Evolutionary conservation across 2,113 vertebrate genomes (phyloP).

Genomic region (Brachirus orientalis): DNA sequence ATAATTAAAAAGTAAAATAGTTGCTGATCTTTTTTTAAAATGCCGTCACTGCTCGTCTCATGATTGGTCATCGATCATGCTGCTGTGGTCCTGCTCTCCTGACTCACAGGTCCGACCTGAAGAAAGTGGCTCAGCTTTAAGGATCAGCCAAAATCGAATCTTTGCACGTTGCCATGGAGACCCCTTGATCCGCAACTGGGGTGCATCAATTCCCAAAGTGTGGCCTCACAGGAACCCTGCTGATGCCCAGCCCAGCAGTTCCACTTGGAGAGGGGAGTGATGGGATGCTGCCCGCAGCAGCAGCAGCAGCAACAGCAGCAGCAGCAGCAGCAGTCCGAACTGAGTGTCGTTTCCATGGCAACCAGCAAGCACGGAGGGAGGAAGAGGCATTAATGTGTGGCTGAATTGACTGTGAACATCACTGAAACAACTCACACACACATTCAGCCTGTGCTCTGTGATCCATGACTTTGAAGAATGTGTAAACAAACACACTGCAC

Average conservation of each 20-base stretch:
- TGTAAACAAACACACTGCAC: conserved; percentile 24
- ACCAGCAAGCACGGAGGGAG: conserved; percentile 57
- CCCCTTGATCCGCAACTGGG: background rate
- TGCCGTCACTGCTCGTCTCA: too few species aligned
- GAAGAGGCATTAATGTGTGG: conserved; percentile 46
- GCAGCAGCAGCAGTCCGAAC: conserved; percentile 3
- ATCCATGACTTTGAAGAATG: conserved; percentile 38
- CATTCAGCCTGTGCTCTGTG: background rate
- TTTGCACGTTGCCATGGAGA: conserved; percentile 42
- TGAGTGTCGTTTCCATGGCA: conserved; percentile 68
- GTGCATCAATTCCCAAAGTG: conserved; percentile 13
- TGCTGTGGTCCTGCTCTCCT: too few species aligned
- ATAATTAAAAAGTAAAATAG: too few species aligned
- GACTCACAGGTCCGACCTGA: background rate
- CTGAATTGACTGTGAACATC: conserved; percentile 47
- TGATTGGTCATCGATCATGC: too few species aligned
- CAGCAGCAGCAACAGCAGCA: conserved; percentile 7
- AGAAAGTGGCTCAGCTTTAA: background rate
- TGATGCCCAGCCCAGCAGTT: conserved; percentile 1
- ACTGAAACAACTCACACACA: conserved; percentile 24
- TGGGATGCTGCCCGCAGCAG: conserved; percentile 24
- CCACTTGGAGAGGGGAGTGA: conserved; percentile 30
- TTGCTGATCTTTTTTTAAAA: too few species aligned
- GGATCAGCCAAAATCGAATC: background rate
- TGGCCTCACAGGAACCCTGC: too few species aligned